A percentile compares a stretch with the other conserved stretches of the same genome.
Conservation (phyloP, 2,797 vertebrate species). For the Margarornis squamiger region DNA sequence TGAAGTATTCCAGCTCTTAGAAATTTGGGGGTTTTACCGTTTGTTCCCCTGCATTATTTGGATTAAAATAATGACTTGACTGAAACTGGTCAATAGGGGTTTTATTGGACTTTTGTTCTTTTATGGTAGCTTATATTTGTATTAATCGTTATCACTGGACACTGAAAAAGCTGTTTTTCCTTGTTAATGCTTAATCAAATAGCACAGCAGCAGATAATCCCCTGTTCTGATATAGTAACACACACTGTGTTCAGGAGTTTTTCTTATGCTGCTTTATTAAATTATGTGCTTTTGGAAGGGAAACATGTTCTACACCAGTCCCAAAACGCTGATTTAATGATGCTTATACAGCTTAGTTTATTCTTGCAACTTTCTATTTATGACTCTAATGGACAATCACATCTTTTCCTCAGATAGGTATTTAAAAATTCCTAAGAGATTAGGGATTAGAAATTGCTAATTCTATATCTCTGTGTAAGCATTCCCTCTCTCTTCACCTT, state of each 20-base stretch:
- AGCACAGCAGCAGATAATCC: not conserved
- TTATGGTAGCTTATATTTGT: not conserved
- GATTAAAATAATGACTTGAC: not conserved
- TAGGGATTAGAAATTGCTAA: not conserved
- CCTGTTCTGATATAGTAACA: not conserved
- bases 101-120: not conserved
- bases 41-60: not conserved
- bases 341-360: not conserved
- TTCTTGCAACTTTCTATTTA: not conserved
- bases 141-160: not conserved
- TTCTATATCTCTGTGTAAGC: not conserved
- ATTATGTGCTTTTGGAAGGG: not conserved
- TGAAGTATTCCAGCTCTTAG: not conserved
- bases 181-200: not conserved
- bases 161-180: not conserved
- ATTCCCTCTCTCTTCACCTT: not conserved
- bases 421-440: not conserved
- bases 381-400: not conserved
- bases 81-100: not conserved
- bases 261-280: not conserved
- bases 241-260: rapidly evolving
- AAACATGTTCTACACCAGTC: not conserved
- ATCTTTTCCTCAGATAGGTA: not conserved
- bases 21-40: not conserved
- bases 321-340: not conserved